Base-by-base conservation (phyloP, 2,797 vertebrate species). In the Pseudocheirus occidentalis region DNA sequence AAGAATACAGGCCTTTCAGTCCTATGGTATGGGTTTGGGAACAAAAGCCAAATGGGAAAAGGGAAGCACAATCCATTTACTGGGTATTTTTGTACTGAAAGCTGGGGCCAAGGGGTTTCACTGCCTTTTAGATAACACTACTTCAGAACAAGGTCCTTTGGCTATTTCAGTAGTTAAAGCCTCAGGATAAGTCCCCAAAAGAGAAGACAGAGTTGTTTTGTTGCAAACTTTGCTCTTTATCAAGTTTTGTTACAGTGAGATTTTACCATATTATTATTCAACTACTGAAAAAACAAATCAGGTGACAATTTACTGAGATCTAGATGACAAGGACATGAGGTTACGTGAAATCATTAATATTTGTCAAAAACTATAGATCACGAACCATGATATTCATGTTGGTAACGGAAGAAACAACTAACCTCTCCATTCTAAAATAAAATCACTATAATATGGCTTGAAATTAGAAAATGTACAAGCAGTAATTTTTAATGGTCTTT, bases 321-420 rank as follows among this genome's bases (percentile, higher is more conserved):
- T 34, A 40, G 53, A n/a, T 90, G 56, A 31, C 58, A 93, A 93
- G 55, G 29, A 93, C 14, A 92, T 4, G 11, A 93, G 52, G 40
- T 46, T 95, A 81, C 55, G 95, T 96, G 92, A 95, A 95, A 91
- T 59, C 96, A 31, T 92, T 95, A 94, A 97, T 97, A 96, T 96
- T 93, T 97, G 89, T 97, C 95, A 91, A 56, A 62, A 96, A 96
- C 95, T 96, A 91, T 0, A 94, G 93, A 34, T 90, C 59, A 97
- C 96, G 96, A 96, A 95, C 95, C 53, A 97, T 95, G 95, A 92
- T 94, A 96, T 90, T 96, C 87, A 95, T 97, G 92, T 73, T 55
- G 90, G 56, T 46, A 66, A 94, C 89, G 87, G 95, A 96, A 46
- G 55, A 95, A 95, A 87, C 93, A 56, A 92, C 52, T 73, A 53